A percentile compares a stretch with the other conserved stretches of the same genome.
Evolutionary conservation across 2,797 vertebrate genomes (phyloP).

Genomic region (Chromobotia macracanthus): DNA sequence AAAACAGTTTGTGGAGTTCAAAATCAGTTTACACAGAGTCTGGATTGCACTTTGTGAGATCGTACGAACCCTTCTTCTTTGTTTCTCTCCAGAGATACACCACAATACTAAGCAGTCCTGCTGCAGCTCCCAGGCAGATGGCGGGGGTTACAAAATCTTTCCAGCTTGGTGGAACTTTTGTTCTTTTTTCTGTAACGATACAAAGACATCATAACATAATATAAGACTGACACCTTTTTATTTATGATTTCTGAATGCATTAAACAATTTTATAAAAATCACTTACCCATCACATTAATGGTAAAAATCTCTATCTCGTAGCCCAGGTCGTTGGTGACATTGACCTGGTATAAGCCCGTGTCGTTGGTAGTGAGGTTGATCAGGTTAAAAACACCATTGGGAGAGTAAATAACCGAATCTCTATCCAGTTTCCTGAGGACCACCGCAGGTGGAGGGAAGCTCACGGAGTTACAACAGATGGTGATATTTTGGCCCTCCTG

Average conservation of each 20-base stretch:
- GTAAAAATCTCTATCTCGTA: conserved; percentile 69
- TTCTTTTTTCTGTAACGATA: conserved; percentile 58
- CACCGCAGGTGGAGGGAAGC: conserved; percentile 68
- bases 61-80: conserved; percentile 75
- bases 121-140: conserved; percentile 47
- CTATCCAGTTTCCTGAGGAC: conserved; percentile 73
- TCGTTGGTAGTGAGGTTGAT: conserved; percentile 71
- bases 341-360: conserved; percentile 71
- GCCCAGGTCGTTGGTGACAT: conserved; percentile 72
- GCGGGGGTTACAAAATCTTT: conserved; percentile 55
- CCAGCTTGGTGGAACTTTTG: conserved; percentile 38
- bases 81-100: conserved; percentile 70
- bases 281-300: conserved; percentile 74
- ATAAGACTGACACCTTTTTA: neutral
- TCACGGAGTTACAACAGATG: conserved; percentile 71
- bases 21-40: conserved; percentile 44
- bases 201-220: neutral
- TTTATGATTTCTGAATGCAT: no score
- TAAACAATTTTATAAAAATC: no score
- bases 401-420: conserved; percentile 65
- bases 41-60: conserved; percentile 65
- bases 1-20: neutral
- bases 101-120: conserved; percentile 53
- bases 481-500: conserved; percentile 77
- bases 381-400: conserved; percentile 72